A percentile compares a stretch with the other conserved stretches of the same genome.
Conservation (phyloP, 2,113 vertebrate species). For the Columbina picui region DNA sequence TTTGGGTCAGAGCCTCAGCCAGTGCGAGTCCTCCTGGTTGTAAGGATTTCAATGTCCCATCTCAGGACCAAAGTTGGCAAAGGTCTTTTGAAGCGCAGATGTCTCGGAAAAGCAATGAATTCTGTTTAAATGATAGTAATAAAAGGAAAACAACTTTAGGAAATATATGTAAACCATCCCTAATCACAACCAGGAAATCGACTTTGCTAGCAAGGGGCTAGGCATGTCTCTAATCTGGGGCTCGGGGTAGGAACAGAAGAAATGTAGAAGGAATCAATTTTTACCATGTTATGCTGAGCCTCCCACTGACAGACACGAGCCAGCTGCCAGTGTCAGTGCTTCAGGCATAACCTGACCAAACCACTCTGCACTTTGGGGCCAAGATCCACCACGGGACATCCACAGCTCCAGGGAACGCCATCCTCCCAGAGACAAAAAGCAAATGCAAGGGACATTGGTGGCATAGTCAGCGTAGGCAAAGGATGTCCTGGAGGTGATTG, state of each 20-base stretch:
- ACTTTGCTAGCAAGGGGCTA: not conserved
- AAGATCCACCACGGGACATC: not conserved
- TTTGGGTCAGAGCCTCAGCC: not conserved
- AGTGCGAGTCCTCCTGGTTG: not conserved
- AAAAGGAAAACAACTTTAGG: conserved; percentile 58
- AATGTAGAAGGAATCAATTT: conserved; percentile 43
- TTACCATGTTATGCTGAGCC: conserved; percentile 15
- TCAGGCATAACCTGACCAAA: not conserved
- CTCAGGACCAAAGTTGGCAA: not conserved
- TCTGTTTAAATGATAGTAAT: conserved; percentile 14
- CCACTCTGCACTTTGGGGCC: fast-evolving
- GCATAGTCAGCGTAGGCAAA: fast-evolving
- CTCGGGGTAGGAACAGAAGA: conserved; percentile 44
- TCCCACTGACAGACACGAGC: conserved; percentile 37
- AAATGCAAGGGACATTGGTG: not conserved
- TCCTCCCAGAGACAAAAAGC: fast-evolving
- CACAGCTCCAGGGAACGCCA: not conserved
- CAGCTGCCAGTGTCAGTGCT: not conserved
- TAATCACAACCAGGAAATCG: conserved; percentile 55
- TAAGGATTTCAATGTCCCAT: not conserved
- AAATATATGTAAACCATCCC: conserved; percentile 50
- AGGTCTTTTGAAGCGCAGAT: not conserved
- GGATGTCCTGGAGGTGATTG: fast-evolving
- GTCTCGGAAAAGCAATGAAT: not conserved
- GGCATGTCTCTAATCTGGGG: conserved; percentile 24